Evolutionary conservation across 2,113 vertebrate species (phyloP).

Genomic region (Gambusia affinis): DNA sequence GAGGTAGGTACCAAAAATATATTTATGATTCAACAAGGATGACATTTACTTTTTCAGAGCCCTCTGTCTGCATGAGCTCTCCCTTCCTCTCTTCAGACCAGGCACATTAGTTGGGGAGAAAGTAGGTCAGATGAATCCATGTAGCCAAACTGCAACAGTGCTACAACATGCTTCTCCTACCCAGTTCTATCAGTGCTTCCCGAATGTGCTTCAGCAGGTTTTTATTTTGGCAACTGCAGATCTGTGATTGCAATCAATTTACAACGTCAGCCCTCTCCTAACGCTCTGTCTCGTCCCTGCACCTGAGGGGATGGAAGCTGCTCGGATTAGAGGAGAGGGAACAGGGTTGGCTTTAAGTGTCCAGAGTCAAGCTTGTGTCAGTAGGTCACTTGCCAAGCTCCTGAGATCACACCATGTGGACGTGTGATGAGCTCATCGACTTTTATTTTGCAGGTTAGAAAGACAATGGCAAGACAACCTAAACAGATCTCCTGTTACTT

Average conservation of each 20-base stretch:
- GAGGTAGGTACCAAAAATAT: too few species aligned
- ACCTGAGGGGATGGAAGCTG: conserved; percentile 15
- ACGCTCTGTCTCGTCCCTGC: not conserved
- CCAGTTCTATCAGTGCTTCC: conserved; percentile 1
- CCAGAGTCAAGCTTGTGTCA: conserved; percentile 55
- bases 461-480: not conserved
- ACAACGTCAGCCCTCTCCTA: not conserved
- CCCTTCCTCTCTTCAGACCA: conserved; percentile 42
- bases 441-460: not conserved
- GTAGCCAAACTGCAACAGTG: conserved; percentile 48
- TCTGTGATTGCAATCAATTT: conserved; percentile 11
- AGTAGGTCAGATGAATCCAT: conserved; percentile 81
- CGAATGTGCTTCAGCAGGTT: conserved; percentile 31
- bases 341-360: conserved; percentile 39
- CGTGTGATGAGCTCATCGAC: conserved; percentile 20
- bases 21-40: too few species aligned
- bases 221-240: conserved; percentile 8
- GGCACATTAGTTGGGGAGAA: conserved; percentile 55
- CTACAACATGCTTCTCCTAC: conserved; percentile 18
- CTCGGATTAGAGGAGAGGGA: conserved; percentile 56
- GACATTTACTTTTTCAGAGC: not conserved
- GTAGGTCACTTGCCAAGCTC: conserved; percentile 60
- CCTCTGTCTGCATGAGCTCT: not conserved
- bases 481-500: not conserved
- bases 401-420: conserved; percentile 38